These are phyloP conservation scores for human (Homo sapiens) DNA, from an alignment of 2,113 vertebrate species.

Conservation along the genomic window GRCh38 chr3:21830001-21830500, in stretches of 20 bases:
- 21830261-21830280: background rate
- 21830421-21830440: background rate
- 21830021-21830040: too few relatives aligned
- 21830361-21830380: background rate
- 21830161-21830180: background rate
- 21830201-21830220: background rate
- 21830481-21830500: background rate
- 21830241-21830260: background rate
- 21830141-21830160: background rate
- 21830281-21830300: background rate
- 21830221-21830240: background rate
- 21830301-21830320: slow-evolving; percentile 31
- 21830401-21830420: background rate
- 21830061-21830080: too few relatives aligned
- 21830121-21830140: too few relatives aligned
- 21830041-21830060: too few relatives aligned
- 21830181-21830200: background rate
- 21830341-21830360: background rate
- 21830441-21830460: background rate
- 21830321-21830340: background rate
- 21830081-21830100: too few relatives aligned
- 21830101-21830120: too few relatives aligned
- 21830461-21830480: background rate
- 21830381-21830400: background rate
- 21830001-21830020: too few relatives aligned